phyloP scores from a whole-genome alignment of 2,113 vertebrate genomes.

The Alaudala cheleensis region DNA sequence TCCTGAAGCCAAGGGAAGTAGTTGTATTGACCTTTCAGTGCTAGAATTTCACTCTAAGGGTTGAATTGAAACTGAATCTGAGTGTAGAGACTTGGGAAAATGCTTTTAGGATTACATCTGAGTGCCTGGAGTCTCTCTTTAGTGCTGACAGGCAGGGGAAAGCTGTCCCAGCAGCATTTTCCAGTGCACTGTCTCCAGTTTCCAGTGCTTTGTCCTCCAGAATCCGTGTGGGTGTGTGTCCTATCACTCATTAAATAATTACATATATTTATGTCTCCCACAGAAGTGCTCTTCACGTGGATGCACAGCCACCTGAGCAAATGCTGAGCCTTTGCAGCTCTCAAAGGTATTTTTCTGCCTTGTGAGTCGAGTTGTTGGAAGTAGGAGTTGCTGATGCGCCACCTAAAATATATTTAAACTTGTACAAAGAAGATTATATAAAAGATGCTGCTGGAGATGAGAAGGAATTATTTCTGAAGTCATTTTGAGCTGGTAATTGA shows the following conservation, averaged over 20 bases:
- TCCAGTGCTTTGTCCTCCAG: not conserved
- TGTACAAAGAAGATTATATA: slow-evolving; percentile 2
- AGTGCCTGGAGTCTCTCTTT: not conserved
- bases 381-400: not conserved
- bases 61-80: not conserved
- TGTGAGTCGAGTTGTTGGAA: not conserved
- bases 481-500: not conserved
- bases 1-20: not conserved
- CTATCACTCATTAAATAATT: not conserved
- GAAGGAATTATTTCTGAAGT: slow-evolving; percentile 21
- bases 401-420: slow-evolving; percentile 23
- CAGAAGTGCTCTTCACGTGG: not conserved
- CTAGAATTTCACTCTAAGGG: not conserved
- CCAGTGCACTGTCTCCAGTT: not conserved
- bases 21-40: not conserved
- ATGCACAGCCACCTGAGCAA: not conserved
- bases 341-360: not conserved
- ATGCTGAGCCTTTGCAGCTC: not conserved
- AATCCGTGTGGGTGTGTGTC: not conserved
- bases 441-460: not conserved
- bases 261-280: not conserved
- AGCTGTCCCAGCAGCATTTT: not conserved
- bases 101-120: not conserved
- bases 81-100: not conserved
- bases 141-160: not conserved